phyloP scores from a whole-genome alignment of 2,113 vertebrate genomes.

The Scophthalmus maximus region DNA sequence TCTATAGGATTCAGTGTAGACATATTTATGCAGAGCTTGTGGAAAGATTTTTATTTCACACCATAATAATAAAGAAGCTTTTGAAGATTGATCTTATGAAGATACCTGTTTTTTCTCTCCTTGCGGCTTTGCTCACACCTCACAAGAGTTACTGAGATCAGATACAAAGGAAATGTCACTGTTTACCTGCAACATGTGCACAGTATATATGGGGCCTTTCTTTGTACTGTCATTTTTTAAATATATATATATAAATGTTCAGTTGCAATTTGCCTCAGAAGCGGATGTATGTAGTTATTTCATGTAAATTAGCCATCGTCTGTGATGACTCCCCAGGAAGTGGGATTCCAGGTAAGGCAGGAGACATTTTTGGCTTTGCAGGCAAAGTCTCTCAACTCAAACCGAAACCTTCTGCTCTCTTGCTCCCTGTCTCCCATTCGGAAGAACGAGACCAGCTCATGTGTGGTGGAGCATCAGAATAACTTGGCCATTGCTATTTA shows the following conservation, averaged over 20 bases:
- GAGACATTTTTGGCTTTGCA: conserved; percentile 32
- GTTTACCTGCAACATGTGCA: neutral
- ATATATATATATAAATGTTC: conserved; percentile 1
- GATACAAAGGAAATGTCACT: conserved; percentile 7
- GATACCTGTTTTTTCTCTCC: neutral
- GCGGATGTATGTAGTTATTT: conserved; percentile 63
- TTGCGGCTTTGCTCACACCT: conserved; percentile 13
- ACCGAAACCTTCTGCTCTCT: conserved; percentile 18
- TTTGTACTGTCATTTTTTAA: conserved; percentile 7
- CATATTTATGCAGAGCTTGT: conserved; percentile 35
- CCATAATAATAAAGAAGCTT: conserved; percentile 22
- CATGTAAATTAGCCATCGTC: conserved; percentile 45
- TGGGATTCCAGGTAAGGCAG: conserved; percentile 22
- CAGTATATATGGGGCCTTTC: neutral
- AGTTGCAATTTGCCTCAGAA: no score
- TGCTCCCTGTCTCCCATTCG: conserved; percentile 1
- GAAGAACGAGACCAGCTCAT: conserved; percentile 42
- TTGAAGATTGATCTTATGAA: conserved; percentile 31
- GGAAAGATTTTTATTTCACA: conserved; percentile 20
- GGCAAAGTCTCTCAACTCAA: conserved; percentile 32
- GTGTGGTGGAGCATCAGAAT: conserved; percentile 66
- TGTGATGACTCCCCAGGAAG: conserved; percentile 39
- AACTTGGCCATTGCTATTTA: conserved; percentile 52
- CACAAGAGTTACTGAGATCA: conserved; percentile 15
- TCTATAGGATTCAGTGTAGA: conserved; percentile 8